Percentiles rank a stretch among this genome's conserved stretches.
Evolutionary conservation across 2,797 vertebrate genomes (phyloP).

Genomic region (Rhodeus uyekii): DNA sequence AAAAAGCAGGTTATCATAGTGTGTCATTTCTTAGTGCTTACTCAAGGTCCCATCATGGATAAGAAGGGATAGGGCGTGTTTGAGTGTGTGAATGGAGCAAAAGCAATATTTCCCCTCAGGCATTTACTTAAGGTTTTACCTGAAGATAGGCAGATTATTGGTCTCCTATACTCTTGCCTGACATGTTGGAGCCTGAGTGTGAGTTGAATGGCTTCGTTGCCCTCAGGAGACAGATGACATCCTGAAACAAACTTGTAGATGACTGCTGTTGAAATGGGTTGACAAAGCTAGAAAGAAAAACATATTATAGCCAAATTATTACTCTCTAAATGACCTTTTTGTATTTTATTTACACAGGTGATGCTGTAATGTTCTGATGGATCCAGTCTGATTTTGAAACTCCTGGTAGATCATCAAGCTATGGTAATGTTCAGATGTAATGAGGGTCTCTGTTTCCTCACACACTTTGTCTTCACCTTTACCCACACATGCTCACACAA

Average conservation of each 20-base stretch:
- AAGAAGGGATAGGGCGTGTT: constrained; percentile 49
- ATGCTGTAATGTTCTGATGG: constrained; percentile 37
- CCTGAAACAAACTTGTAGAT: constrained; percentile 60
- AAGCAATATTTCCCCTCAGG: constrained; percentile 52
- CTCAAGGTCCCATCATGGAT: constrained; percentile 40
- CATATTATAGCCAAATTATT: neutral
- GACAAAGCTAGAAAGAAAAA: constrained; percentile 21
- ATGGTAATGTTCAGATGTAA: constrained; percentile 43
- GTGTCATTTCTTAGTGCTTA: constrained; percentile 53
- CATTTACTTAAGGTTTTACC: constrained; percentile 55
- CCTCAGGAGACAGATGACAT: constrained; percentile 75
- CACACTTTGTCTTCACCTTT: neutral
- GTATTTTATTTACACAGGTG: constrained; percentile 36
- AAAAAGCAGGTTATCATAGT: constrained; percentile 60
- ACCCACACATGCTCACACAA: constrained; percentile 35
- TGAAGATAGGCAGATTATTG: constrained; percentile 54
- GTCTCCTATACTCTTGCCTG: constrained; percentile 59
- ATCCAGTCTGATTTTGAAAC: constrained; percentile 21
- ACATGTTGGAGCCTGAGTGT: constrained; percentile 68
- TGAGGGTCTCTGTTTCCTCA: constrained; percentile 3
- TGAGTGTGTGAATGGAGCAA: constrained; percentile 57
- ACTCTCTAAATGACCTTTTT: neutral
- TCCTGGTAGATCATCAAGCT: constrained; percentile 36
- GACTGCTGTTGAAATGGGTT: constrained; percentile 49
- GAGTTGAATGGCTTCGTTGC: constrained; percentile 50